A percentile compares a stretch with the other conserved stretches of the same genome.
phyloP scores from a whole-genome alignment of 2,888 invertebrate genomes.

The Synanthedon myopaeformis region DNA sequence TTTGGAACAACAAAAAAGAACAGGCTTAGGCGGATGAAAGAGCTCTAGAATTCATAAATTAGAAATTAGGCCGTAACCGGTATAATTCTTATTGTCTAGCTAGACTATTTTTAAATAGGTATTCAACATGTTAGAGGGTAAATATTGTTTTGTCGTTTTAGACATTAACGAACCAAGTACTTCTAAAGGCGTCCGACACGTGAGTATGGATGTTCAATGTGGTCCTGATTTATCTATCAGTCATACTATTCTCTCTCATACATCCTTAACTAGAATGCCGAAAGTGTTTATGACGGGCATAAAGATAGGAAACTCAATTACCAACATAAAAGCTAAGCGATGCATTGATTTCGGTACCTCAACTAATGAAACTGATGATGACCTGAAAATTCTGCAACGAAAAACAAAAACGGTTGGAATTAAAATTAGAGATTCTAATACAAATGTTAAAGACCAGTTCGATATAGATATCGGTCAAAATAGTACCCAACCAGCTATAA shows the following conservation, averaged over 20 bases:
- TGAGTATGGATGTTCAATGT: constrained; percentile 51
- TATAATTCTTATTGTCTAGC: neutral
- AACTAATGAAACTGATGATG: constrained; percentile 4
- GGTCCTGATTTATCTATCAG: constrained; percentile 32
- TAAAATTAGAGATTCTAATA: constrained; percentile 32
- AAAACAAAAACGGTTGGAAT: constrained; percentile 26
- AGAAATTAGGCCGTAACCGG: neutral
- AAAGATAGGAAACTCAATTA: constrained; percentile 27
- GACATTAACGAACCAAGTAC: constrained; percentile 61
- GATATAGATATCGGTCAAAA: constrained; percentile 17
- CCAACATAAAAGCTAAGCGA: constrained; percentile 10
- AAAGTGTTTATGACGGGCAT: constrained; percentile 26
- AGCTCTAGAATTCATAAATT: too few species aligned
- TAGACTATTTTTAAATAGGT: neutral
- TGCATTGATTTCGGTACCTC: constrained; percentile 25
- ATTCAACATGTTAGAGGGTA: neutral
- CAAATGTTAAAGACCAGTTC: constrained; percentile 7
- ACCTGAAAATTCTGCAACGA: constrained; percentile 15
- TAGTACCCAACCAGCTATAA: neutral
- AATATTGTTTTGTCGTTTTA: constrained; percentile 15
- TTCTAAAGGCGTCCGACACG: constrained; percentile 55
- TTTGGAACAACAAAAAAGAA: too few species aligned
- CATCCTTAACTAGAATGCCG: constrained; percentile 27
- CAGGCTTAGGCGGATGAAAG: too few species aligned
- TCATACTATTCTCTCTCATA: constrained; percentile 25